Conservation (phyloP, 1,140 invertebrate genomes). For the Zaprionus capensis region DNA sequence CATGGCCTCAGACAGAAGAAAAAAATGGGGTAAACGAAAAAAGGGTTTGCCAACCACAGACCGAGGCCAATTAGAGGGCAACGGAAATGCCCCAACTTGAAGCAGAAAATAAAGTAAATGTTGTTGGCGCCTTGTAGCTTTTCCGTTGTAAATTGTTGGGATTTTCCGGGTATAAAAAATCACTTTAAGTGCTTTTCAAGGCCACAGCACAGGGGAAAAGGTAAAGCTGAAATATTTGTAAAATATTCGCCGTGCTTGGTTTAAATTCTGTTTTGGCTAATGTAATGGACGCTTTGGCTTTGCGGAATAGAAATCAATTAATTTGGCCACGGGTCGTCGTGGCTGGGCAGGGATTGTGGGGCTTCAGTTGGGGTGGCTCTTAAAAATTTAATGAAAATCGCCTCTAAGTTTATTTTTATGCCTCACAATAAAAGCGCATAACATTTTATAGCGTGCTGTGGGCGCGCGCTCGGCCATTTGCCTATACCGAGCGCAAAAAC, state of each 20-base stretch:
- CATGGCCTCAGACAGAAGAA: slow-evolving; percentile 30
- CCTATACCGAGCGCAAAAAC: slow-evolving; percentile 29
- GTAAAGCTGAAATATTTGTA: slow-evolving; percentile 24
- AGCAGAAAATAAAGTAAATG: slow-evolving; percentile 28
- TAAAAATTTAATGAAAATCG: slow-evolving; percentile 68
- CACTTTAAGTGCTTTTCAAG: slow-evolving; percentile 51
- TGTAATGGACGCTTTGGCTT: slow-evolving; percentile 33
- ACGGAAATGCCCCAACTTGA: slow-evolving; percentile 12
- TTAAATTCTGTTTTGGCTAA: slow-evolving; percentile 34
- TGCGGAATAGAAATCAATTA: slow-evolving; percentile 58
- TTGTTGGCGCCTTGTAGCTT: slow-evolving; percentile 39
- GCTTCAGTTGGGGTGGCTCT: slow-evolving; percentile 13
- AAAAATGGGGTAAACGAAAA: slow-evolving; percentile 17
- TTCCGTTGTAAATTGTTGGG: slow-evolving; percentile 33
- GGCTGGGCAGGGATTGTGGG: neutral
- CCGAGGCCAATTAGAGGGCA: slow-evolving; percentile 46
- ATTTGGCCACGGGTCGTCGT: slow-evolving; percentile 23
- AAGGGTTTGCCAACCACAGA: slow-evolving; percentile 40
- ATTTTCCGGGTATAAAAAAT: slow-evolving; percentile 41
- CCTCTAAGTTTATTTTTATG: slow-evolving; percentile 67
- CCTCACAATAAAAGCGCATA: slow-evolving; percentile 60
- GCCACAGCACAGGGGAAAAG: slow-evolving; percentile 21
- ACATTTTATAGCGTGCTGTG: slow-evolving; percentile 52
- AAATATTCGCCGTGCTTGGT: slow-evolving; percentile 19
- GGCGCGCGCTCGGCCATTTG: slow-evolving; percentile 38